Evolutionary conservation across 2,113 vertebrate species (phyloP), one percentile per base, ranked within the genome.

Genomic region (Spea multiplicata): DNA sequence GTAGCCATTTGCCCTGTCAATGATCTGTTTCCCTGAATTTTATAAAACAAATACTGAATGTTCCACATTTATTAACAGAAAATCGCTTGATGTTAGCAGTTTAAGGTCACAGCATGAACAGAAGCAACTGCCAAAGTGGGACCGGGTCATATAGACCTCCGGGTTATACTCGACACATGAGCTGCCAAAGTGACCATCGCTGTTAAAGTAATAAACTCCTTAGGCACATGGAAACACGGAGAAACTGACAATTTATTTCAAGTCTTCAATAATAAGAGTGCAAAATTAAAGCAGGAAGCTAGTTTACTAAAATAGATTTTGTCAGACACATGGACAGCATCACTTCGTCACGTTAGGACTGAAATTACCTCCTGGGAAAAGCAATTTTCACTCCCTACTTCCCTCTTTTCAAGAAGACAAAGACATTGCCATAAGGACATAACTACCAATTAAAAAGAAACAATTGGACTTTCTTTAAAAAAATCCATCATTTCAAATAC

Each of bases 391-490:
- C 10, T 17, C 5, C 52, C 10, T 53, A 17, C 48, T 61, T 69
- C 45, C 57, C 45, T 13, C 50, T 48, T 5, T 76, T 70, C 75
- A 76, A 44, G 57, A 61, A 76, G 52, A 69, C 52, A 48, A 70
- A 76, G 44, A 49, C 46, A 76, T 76, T 76, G 48, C 53, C 66
- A 69, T 76, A 76, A 45, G 55, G 75, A 76, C 52, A 69, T 69
- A 76, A 76, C 65, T 66, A 70, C 75, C 66, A 76, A 76, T 76
- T 76, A 76, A 46, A 49, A 30, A 16, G 66, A 49, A 70, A 76
- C 75, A 67, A 76, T 69, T 16, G 74, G 46, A 30, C 49, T 48
- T 61, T 13, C 16, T 69, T 17, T 8, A 76, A 50, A 59, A 69
- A 69, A 30, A 76, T 76, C 45, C 75, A 76, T 76, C 75, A 69